phyloP scores from a whole-genome alignment of 1,140 invertebrate genomes.

The Magallana gigas region DNA sequence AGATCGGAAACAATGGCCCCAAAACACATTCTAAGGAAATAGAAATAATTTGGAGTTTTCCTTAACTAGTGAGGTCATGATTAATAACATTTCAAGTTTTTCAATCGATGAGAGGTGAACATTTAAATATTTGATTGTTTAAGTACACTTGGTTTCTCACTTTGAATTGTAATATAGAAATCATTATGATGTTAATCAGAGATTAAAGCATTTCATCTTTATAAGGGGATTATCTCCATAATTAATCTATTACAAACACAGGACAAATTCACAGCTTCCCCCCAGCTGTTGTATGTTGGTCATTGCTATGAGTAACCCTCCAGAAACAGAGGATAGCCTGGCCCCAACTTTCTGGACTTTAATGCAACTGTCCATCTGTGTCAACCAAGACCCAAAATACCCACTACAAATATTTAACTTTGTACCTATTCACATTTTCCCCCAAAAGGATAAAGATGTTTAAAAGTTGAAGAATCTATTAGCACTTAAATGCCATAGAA shows the following conservation, averaged over 20 bases:
- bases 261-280: background rate
- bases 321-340: background rate
- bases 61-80: background rate
- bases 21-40: background rate
- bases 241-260: background rate
- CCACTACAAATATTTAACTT: conserved; percentile 16
- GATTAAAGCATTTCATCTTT: conserved; percentile 19
- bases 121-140: background rate
- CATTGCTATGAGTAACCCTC: background rate
- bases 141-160: background rate
- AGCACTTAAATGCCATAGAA: conserved; percentile 36
- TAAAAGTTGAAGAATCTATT: conserved; percentile 38
- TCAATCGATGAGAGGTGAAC: background rate
- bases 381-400: background rate
- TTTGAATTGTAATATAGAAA: conserved; percentile 11
- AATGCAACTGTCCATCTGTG: conserved; percentile 29
- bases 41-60: background rate
- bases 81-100: too few relatives aligned
- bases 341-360: background rate
- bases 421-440: conserved; percentile 23
- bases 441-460: conserved; percentile 36
- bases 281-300: background rate
- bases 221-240: conserved; percentile 25
- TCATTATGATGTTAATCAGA: conserved; percentile 1
- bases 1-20: background rate